A percentile compares a stretch with the other conserved stretches of the same genome.
Conservation (phyloP, 1,140 invertebrate species). For the Cydia strobilella region DNA sequence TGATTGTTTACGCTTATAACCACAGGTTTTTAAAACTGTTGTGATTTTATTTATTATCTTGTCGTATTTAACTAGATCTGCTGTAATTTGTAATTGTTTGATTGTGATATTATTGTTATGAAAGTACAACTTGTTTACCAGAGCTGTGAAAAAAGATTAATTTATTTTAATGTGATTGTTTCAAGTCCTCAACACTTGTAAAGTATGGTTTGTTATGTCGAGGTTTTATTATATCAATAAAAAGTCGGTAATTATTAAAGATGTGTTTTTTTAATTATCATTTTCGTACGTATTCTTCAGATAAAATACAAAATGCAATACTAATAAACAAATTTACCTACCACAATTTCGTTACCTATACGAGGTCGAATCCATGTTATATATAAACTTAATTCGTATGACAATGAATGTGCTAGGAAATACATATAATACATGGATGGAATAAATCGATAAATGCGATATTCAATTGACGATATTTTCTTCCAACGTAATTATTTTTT, state of each 20-base stretch:
- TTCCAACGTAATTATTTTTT: too few relatives aligned
- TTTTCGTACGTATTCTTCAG: not conserved
- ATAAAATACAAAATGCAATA: too few relatives aligned
- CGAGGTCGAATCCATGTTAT: too few relatives aligned
- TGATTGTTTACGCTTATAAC: conserved; percentile 18
- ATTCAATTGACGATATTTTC: too few relatives aligned
- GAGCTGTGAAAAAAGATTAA: conserved; percentile 40
- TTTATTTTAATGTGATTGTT: conserved; percentile 39
- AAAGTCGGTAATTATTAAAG: conserved; percentile 33
- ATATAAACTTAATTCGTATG: too few relatives aligned
- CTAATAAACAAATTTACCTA: too few relatives aligned
- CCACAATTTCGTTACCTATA: too few relatives aligned
- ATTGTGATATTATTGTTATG: conserved; percentile 46
- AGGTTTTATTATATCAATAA: conserved; percentile 43
- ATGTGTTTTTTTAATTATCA: not conserved
- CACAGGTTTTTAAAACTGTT: conserved; percentile 14
- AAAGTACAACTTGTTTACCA: conserved; percentile 40
- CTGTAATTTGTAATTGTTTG: conserved; percentile 29
- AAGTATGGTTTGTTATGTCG: conserved; percentile 39
- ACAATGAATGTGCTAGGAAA: too few relatives aligned
- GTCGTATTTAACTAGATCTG: conserved; percentile 5
- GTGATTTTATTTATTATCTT: conserved; percentile 14
- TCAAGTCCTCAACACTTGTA: conserved; percentile 36
- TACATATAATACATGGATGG: too few relatives aligned
- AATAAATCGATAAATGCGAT: too few relatives aligned